A percentile compares a stretch with the other conserved stretches of the same genome.
phyloP scores from a whole-genome alignment of 2,113 vertebrate species.

The Motacilla tschutschensis region DNA sequence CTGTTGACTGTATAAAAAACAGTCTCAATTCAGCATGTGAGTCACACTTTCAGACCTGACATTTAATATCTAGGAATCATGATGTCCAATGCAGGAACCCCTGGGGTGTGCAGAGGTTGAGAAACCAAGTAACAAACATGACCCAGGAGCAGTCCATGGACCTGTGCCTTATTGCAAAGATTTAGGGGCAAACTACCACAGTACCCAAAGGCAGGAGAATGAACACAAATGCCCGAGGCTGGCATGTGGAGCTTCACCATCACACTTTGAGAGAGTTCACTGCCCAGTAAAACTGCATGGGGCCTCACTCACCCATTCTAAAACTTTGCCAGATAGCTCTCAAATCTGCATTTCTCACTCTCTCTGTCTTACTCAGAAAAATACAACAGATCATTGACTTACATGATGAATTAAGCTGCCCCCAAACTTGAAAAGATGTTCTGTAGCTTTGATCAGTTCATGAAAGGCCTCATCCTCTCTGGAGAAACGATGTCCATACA shows the following conservation, averaged over 20 bases:
- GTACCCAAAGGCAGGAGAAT: neutral
- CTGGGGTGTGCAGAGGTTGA: neutral
- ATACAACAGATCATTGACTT: neutral
- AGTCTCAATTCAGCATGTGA: neutral
- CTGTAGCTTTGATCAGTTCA: slow-evolving; percentile 49
- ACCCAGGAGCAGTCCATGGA: neutral
- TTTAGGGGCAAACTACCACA: neutral
- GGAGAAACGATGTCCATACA: slow-evolving; percentile 53
- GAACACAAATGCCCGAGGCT: neutral
- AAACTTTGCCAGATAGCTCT: neutral
- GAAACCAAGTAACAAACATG: neutral
- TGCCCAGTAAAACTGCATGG: neutral
- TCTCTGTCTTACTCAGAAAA: neutral
- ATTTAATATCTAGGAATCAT: neutral
- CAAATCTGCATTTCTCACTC: neutral
- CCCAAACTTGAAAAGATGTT: neutral
- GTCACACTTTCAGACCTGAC: neutral
- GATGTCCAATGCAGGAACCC: neutral
- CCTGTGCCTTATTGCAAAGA: neutral
- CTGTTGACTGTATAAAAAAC: neutral
- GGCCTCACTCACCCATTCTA: neutral
- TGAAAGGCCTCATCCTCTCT: slow-evolving; percentile 55
- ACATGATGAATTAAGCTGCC: slow-evolving; percentile 35
- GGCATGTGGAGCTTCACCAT: neutral
- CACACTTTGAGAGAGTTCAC: neutral